phyloP scores from a whole-genome alignment of 2,113 vertebrate species.

The Pagrus major region DNA sequence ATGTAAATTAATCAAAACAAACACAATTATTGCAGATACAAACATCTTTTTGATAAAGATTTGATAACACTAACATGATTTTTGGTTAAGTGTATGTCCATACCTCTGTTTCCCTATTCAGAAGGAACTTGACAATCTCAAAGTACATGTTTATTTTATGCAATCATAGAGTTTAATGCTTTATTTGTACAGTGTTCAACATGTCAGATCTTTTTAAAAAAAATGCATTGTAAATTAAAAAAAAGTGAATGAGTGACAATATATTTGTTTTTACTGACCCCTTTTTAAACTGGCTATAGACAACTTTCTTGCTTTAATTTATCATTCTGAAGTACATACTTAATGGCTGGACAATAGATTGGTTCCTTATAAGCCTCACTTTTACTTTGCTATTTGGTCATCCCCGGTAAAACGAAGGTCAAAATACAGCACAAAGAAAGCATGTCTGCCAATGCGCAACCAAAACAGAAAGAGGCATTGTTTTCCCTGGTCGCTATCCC shows the following conservation, averaged over 20 bases:
- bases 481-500: too few species aligned
- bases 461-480: too few species aligned
- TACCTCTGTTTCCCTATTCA: constrained; percentile 3
- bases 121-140: neutral
- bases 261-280: constrained; percentile 34
- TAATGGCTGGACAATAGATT: too few species aligned
- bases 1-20: neutral
- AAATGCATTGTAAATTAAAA: constrained; percentile 50
- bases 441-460: too few species aligned
- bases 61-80: neutral
- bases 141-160: constrained; percentile 29
- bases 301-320: too few species aligned
- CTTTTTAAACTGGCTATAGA: too few species aligned
- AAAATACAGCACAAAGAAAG: too few species aligned
- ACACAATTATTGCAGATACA: neutral
- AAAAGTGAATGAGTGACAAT: neutral
- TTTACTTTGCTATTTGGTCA: too few species aligned
- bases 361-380: too few species aligned
- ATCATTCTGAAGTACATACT: too few species aligned
- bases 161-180: constrained; percentile 37
- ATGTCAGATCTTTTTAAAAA: constrained; percentile 11
- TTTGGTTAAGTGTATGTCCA: neutral
- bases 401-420: too few species aligned
- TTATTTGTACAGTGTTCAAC: constrained; percentile 46
- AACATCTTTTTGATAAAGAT: constrained; percentile 28